Evolutionary conservation across 2,888 invertebrate species (phyloP).

Genomic region (Cerceris rybyensis): DNA sequence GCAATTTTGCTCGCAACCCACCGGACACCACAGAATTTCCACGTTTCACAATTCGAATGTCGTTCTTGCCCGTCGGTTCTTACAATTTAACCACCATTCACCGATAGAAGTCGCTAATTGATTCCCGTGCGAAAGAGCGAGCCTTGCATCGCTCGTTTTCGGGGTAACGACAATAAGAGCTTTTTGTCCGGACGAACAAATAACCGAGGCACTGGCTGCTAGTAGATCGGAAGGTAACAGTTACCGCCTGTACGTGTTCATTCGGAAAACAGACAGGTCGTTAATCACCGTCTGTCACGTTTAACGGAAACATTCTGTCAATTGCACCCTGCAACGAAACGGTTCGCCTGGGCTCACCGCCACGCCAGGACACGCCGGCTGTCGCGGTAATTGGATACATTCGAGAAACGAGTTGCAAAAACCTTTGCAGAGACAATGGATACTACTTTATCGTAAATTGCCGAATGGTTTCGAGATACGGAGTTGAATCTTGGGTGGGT

Average conservation of each 20-base stretch:
- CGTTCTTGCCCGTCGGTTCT: too few species aligned
- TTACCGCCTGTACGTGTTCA: constrained; percentile 40
- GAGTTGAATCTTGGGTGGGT: too few species aligned
- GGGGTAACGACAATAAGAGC: not conserved
- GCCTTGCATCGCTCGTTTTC: constrained; percentile 8
- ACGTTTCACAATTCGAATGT: too few species aligned
- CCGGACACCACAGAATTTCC: too few species aligned
- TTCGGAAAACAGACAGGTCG: constrained; percentile 46
- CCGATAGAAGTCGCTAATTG: too few species aligned
- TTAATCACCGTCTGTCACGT: constrained; percentile 54
- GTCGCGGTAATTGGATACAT: constrained; percentile 30
- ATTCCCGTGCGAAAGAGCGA: too few species aligned
- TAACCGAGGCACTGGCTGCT: constrained; percentile 4
- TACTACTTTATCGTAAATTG: too few species aligned
- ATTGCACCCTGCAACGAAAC: constrained; percentile 31
- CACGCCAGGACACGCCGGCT: not conserved
- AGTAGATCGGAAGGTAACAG: constrained; percentile 26
- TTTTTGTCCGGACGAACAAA: constrained; percentile 18
- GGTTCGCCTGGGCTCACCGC: constrained; percentile 9
- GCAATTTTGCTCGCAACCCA: too few species aligned
- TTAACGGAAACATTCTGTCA: constrained; percentile 44
- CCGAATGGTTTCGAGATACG: too few species aligned
- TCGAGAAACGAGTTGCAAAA: constrained; percentile 9
- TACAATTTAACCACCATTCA: too few species aligned
- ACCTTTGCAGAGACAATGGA: not conserved